Base-by-base conservation (phyloP, 2,888 invertebrate species). In the Cephus sareptanus region DNA sequence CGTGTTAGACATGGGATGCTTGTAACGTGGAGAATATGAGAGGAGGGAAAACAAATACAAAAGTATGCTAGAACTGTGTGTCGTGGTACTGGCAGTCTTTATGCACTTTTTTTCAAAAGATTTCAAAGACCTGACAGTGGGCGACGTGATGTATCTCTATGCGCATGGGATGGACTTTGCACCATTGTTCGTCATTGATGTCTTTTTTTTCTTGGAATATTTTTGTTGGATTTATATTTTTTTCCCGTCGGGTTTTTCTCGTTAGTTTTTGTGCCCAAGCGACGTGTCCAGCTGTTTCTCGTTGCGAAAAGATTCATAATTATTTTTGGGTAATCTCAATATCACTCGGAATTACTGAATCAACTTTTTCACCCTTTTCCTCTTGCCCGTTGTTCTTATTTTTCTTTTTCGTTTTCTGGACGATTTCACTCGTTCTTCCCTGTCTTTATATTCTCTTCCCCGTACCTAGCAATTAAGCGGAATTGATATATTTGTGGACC, bases 401-500 rank as follows among this genome's bases (percentile, higher is more conserved):
- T 15, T n/a, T 15, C 4, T 11, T 34, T 23, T 71, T 30, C 30
- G 30, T 71, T 34, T 9, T 71, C 11, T 34, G 6, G 11, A 71
- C 15, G 30, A 6, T 23, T 34, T 34, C 4, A 33, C 4, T 9
- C 71, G 71, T 33, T 33, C 71, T 56, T 56, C 56, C 23, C 1
- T 56, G 23, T 56, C 23, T 23, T 56, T 56, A 56, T 56, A 15
- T 56, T 15, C 56, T 56, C 23, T 56, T 1, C 2, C 23, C 23
- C 15, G 23, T 56, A 68, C 73, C 77, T 31, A 79, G 82, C 77
- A 82, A 79, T 80, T 75, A 76, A 79, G 74, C 75, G 75, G 34
- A 75, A 79, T 76, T 79, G 79, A 81, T 80, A 76, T 81, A 75
- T 80, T 78, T 75, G 80, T 75, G 81, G 77, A 34, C 33, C 40